These are phyloP conservation scores for Sminthurides aquaticus DNA, from an alignment of 2,888 invertebrate genomes.

Conservation along the genomic window DNA sequence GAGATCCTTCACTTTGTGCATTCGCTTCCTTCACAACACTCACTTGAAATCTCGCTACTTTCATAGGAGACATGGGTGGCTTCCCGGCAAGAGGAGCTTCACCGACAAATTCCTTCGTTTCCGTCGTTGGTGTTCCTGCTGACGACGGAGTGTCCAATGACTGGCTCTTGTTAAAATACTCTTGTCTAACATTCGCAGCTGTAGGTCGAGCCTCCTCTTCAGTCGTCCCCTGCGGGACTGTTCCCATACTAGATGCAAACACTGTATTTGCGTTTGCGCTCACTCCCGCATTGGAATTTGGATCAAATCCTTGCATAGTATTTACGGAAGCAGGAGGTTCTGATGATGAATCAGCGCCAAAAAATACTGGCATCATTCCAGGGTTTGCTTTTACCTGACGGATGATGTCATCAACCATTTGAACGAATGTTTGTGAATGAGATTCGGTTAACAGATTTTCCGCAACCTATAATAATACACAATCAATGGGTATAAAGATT, in stretches of 20 bases:
- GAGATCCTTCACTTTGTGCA: neutral
- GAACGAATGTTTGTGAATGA: conserved; percentile 70
- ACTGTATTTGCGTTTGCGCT: neutral
- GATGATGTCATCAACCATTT: conserved; percentile 78
- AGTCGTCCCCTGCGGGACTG: neutral
- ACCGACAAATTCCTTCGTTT: conserved; percentile 19
- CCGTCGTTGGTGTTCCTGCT: conserved; percentile 23
- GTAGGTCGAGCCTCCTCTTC: neutral
- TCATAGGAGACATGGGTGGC: conserved; percentile 44
- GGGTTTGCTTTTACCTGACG: conserved; percentile 73
- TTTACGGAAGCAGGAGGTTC: neutral
- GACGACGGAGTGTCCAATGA: conserved; percentile 19
- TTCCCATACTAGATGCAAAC: neutral
- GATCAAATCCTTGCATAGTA: neutral
- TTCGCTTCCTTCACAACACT: conserved; percentile 50
- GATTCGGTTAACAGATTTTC: conserved; percentile 69
- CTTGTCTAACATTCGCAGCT: conserved; percentile 12
- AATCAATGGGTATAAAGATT: conserved; percentile 17
- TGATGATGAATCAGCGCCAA: conserved; percentile 4
- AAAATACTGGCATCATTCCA: conserved; percentile 57
- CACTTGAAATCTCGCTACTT: conserved; percentile 52
- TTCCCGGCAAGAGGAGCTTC: conserved; percentile 22
- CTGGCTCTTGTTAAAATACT: conserved; percentile 9
- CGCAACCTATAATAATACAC: conserved; percentile 56
- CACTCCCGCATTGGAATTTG: neutral